phyloP scores from a whole-genome alignment of 2,888 invertebrate species.

The Aleiodes alternator region DNA sequence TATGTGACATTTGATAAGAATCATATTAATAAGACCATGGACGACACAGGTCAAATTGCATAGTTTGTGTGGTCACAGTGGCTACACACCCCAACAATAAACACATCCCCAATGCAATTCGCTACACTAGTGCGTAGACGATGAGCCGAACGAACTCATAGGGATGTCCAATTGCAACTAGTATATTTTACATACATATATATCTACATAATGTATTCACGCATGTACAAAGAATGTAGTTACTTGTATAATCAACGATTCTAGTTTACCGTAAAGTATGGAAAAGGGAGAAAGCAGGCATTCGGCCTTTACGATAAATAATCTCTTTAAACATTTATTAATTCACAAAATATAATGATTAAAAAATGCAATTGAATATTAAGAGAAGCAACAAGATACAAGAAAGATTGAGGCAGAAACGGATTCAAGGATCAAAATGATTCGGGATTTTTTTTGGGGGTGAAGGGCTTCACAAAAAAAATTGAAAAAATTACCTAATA shows the following conservation, averaged over 20 bases:
- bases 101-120: constrained; percentile 69
- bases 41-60: constrained; percentile 48
- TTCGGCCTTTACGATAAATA: no score
- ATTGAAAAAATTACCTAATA: no score
- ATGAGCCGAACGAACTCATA: constrained; percentile 18
- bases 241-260: not conserved
- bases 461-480: no score
- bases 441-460: no score
- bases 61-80: constrained; percentile 71
- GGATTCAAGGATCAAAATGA: no score
- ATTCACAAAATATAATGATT: no score
- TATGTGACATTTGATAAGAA: no score
- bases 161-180: constrained; percentile 9
- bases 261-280: not conserved
- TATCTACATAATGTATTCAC: not conserved
- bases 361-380: no score
- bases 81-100: constrained; percentile 72
- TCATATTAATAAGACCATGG: constrained; percentile 2
- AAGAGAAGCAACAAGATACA: no score
- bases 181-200: constrained; percentile 38
- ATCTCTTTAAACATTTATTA: not conserved
- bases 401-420: no score
- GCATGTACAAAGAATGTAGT: constrained; percentile 1
- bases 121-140: constrained; percentile 63
- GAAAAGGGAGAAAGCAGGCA: no score